Conservation (phyloP, 2,888 invertebrate genomes). For the Coremacera marginata region DNA sequence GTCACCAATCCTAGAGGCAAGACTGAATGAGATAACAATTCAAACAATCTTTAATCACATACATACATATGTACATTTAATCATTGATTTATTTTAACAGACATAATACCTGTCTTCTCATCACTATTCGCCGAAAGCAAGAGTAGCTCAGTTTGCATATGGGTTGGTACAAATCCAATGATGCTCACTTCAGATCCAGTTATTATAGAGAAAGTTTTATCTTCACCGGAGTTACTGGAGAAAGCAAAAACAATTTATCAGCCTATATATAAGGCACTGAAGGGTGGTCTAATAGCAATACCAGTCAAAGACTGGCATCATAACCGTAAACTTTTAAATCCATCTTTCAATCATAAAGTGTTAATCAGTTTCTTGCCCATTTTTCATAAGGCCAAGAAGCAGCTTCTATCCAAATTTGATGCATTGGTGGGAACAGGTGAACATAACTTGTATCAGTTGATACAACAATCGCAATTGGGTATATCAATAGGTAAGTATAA, state of each 20-base stretch:
- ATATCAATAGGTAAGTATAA: conserved; percentile 40
- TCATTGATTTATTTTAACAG: not conserved
- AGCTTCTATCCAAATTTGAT: conserved; percentile 28
- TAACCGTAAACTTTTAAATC: conserved; percentile 45
- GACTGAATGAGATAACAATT: not conserved
- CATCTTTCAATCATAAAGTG: conserved; percentile 43
- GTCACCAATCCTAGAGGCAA: conserved; percentile 35
- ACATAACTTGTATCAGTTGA: conserved; percentile 28
- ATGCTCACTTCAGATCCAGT: conserved; percentile 48
- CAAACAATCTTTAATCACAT: no score
- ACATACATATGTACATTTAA: not conserved
- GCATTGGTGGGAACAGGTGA: conserved; percentile 31
- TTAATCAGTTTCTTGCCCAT: conserved; percentile 44
- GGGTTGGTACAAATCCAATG: conserved; percentile 46
- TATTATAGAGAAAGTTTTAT: conserved; percentile 46
- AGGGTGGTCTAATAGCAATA: conserved; percentile 42
- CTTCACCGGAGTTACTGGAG: conserved; percentile 48
- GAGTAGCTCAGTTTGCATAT: conserved; percentile 42
- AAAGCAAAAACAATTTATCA: conserved; percentile 42
- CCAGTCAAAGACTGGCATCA: conserved; percentile 39
- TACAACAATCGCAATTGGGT: conserved; percentile 34
- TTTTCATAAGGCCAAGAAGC: conserved; percentile 43
- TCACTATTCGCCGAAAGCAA: conserved; percentile 37
- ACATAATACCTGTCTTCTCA: conserved; percentile 2
- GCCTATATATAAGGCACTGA: conserved; percentile 27